phyloP scores from a whole-genome alignment of 2,797 vertebrate species.

The Perodicticus potto region DNA sequence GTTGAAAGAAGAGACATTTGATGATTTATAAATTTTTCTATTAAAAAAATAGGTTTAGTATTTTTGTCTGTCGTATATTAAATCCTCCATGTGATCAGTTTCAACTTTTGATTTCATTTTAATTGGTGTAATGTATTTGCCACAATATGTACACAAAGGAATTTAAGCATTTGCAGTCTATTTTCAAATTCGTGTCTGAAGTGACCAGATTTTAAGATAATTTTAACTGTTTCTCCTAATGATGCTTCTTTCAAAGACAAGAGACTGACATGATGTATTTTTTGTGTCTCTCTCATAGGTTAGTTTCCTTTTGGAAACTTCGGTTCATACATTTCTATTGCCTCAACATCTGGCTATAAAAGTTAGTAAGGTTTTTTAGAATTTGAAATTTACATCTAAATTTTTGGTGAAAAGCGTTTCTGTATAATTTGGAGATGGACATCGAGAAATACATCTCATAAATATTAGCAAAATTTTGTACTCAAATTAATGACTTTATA shows the following conservation, averaged over 20 bases:
- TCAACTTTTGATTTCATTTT: constrained; percentile 47
- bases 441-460: constrained; percentile 28
- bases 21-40: constrained; percentile 27
- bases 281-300: not conserved
- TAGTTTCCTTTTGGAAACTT: not conserved
- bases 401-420: constrained; percentile 22
- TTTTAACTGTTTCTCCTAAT: constrained; percentile 17
- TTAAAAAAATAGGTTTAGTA: constrained; percentile 28
- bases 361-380: not conserved
- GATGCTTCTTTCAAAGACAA: constrained; percentile 1
- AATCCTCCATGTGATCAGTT: not conserved
- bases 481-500: constrained; percentile 63
- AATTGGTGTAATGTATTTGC: not conserved
- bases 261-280: not conserved
- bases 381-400: constrained; percentile 36
- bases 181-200: constrained; percentile 51
- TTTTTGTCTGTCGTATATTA: not conserved
- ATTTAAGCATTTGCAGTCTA: constrained; percentile 26
- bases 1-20: not conserved
- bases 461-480: constrained; percentile 56
- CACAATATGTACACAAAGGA: not conserved
- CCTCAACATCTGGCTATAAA: constrained; percentile 14
- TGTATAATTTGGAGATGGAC: constrained; percentile 45
- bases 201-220: constrained; percentile 30
- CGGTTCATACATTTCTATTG: constrained; percentile 21